phyloP scores from a whole-genome alignment of 2,888 invertebrate species.

The Cacoxenus indagator region DNA sequence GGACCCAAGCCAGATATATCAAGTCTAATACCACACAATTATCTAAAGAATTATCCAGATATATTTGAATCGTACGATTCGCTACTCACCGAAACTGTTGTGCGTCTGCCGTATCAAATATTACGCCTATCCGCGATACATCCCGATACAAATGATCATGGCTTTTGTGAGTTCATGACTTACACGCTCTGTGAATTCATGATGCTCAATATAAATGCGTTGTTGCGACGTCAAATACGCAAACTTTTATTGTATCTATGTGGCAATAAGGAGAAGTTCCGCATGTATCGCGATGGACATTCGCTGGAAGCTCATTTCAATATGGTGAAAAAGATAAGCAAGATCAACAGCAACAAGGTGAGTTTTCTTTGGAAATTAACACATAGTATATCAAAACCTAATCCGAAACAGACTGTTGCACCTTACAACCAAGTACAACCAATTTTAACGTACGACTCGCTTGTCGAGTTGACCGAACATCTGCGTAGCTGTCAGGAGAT shows the following conservation, averaged over 20 bases:
- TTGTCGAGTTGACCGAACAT: slow-evolving; percentile 96
- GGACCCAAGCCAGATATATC: slow-evolving; percentile 93
- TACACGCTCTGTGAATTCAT: slow-evolving; percentile 91
- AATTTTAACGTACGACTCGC: slow-evolving; percentile 85
- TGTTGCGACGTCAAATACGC: slow-evolving; percentile 86
- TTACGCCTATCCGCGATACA: slow-evolving; percentile 68
- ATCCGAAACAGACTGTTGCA: slow-evolving; percentile 44
- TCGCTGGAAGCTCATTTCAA: slow-evolving; percentile 90
- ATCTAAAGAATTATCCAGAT: slow-evolving; percentile 92
- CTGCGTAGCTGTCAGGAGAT: slow-evolving; percentile 95
- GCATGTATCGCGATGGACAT: slow-evolving; percentile 93
- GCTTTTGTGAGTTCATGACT: slow-evolving; percentile 76
- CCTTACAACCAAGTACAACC: slow-evolving; percentile 62
- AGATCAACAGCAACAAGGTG: slow-evolving; percentile 66
- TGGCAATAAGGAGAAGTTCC: slow-evolving; percentile 95
- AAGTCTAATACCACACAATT: slow-evolving; percentile 93
- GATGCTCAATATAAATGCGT: slow-evolving; percentile 87
- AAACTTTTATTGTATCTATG: slow-evolving; percentile 93
- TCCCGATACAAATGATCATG: slow-evolving; percentile 73
- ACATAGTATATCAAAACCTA: neutral
- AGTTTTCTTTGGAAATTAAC: slow-evolving; percentile 16
- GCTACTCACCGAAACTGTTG: slow-evolving; percentile 94
- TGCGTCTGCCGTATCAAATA: slow-evolving; percentile 94
- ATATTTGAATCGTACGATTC: slow-evolving; percentile 95
- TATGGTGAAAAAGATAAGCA: slow-evolving; percentile 73